Evolutionary conservation across 2,888 invertebrate species (phyloP).

Genomic region (Drosophila nr. fundita): DNA sequence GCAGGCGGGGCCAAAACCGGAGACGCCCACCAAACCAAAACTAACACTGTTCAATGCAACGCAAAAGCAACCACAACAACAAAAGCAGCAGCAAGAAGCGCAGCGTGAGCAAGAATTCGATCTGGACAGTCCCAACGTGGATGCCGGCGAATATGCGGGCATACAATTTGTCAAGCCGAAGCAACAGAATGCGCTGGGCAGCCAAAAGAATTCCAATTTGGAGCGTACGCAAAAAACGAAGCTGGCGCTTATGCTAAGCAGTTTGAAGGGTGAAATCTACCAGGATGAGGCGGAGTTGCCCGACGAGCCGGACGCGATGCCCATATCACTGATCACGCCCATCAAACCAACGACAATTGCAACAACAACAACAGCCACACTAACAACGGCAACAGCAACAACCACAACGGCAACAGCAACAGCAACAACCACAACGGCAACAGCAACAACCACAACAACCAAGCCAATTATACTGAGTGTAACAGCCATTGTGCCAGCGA

Average conservation of each 20-base stretch:
- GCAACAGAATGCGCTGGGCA: conserved; percentile 59
- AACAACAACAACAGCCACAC: background rate
- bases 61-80: conserved; percentile 20
- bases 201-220: conserved; percentile 70
- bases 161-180: conserved; percentile 84
- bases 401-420: conserved; percentile 3
- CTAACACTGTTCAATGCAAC: conserved; percentile 83
- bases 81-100: background rate
- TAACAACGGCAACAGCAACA: background rate
- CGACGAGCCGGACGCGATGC: conserved; percentile 55
- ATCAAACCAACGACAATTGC: conserved; percentile 10
- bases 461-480: conserved; percentile 40
- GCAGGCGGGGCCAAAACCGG: background rate
- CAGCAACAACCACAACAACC: conserved; percentile 5
- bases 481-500: conserved; percentile 3
- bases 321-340: background rate
- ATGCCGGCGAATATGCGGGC: conserved; percentile 71
- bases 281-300: conserved; percentile 60
- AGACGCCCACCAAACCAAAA: conserved; percentile 67
- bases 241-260: conserved; percentile 83
- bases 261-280: conserved; percentile 83
- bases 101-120: conserved; percentile 49
- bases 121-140: conserved; percentile 48
- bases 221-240: conserved; percentile 83
- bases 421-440: background rate